phyloP scores from a whole-genome alignment of 2,113 vertebrate species.

The Hemiprocne comata region DNA sequence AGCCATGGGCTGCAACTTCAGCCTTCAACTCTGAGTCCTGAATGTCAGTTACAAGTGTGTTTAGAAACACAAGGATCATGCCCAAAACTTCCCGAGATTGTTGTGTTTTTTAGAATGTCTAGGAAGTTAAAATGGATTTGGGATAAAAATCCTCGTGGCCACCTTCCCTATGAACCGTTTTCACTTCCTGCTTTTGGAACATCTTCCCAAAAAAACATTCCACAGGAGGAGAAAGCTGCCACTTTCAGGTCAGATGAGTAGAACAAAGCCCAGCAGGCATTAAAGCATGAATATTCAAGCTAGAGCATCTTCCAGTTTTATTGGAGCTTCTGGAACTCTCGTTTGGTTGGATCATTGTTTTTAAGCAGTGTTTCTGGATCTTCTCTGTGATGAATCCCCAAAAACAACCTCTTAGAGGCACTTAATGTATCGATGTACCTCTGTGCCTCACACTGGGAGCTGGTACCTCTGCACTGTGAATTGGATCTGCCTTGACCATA shows the following conservation, averaged over 20 bases:
- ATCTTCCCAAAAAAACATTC: neutral
- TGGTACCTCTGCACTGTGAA: neutral
- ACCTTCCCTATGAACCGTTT: fast-evolving
- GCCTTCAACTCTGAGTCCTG: neutral
- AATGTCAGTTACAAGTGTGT: neutral
- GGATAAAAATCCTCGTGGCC: neutral
- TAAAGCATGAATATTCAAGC: neutral
- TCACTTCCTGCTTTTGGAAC: neutral
- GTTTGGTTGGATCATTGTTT: neutral
- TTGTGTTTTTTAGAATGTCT: neutral
- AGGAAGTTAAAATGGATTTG: neutral
- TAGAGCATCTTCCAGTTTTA: neutral
- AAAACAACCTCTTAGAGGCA: neutral
- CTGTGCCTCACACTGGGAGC: neutral
- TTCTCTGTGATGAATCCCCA: neutral
- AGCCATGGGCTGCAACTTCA: neutral
- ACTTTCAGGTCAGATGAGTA: neutral
- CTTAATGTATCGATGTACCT: neutral
- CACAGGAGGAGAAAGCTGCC: neutral
- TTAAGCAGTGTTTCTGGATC: neutral
- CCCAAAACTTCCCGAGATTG: neutral
- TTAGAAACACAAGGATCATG: neutral
- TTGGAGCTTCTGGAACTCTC: neutral
- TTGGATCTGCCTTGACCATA: neutral
- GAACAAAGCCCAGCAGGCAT: neutral